Percentiles rank a stretch among this genome's conserved stretches.
Evolutionary conservation across 2,797 vertebrate species (phyloP).

Genomic region (Smutsia gigantea): DNA sequence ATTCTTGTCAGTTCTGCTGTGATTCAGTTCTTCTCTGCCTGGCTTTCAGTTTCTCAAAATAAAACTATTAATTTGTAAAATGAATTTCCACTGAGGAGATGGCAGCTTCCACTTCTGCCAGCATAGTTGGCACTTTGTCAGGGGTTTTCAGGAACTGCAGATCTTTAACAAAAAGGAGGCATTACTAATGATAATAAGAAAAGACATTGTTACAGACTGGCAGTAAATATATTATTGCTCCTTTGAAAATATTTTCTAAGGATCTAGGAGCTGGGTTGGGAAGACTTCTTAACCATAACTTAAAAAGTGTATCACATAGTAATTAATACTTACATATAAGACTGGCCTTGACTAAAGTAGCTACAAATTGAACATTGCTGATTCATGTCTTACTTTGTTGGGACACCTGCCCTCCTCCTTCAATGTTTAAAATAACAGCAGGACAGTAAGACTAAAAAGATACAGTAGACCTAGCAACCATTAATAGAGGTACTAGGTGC

Average conservation of each 20-base stretch:
- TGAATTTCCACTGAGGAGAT: background rate
- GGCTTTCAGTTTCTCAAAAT: background rate
- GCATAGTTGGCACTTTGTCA: background rate
- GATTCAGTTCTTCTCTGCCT: background rate
- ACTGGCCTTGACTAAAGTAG: background rate
- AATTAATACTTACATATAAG: background rate
- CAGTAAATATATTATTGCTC: background rate
- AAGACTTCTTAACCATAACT: background rate
- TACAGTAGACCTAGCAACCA: background rate
- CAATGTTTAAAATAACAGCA: slow-evolving; percentile 8
- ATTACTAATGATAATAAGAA: background rate
- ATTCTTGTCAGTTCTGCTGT: background rate
- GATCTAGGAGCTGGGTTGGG: background rate
- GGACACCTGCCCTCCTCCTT: background rate
- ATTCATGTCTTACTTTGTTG: background rate
- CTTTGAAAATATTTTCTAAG: slow-evolving; percentile 28
- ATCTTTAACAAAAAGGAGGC: background rate
- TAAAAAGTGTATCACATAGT: background rate
- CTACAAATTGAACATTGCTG: background rate
- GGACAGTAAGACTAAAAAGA: background rate
- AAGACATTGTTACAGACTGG: background rate
- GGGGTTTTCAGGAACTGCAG: background rate
- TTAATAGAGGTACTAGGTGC: background rate
- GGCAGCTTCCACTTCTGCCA: background rate
- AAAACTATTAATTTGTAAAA: background rate